Evolutionary conservation across 2,888 invertebrate species (phyloP), one percentile per base, ranked within the genome.

Genomic region (Aquatica leii): DNA sequence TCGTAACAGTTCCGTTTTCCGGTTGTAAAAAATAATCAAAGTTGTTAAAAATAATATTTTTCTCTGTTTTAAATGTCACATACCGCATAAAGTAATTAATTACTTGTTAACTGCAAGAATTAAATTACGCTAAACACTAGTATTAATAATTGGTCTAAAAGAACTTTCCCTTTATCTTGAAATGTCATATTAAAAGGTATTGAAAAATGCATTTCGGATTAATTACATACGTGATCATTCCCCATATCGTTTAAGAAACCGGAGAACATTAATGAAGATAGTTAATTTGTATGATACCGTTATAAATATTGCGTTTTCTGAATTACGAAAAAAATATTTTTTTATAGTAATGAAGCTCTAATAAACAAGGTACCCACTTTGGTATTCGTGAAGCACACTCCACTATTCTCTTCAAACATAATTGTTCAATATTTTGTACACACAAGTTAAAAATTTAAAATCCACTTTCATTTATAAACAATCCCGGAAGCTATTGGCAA

Each of bases 401-500:
- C n/a, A n/a, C n/a, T n/a, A n/a, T n/a, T n/a, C n/a, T n/a, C n/a
- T n/a, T n/a, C n/a, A n/a, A n/a, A n/a, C n/a, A n/a, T n/a, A n/a
- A n/a, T n/a, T n/a, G n/a, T n/a, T n/a, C n/a, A n/a, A n/a, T n/a
- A n/a, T n/a, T n/a, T n/a, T n/a, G n/a, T n/a, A n/a, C n/a, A n/a
- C n/a, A n/a, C n/a, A n/a, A n/a, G n/a, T n/a, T n/a, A 24, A 24
- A 24, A 24, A 2, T 24, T 24, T 24, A 24, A 24, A 24, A 24
- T 24, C 24, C 24, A 59, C 59, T 59, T 59, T 59, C 59, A 35
- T 59, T 59, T 41, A 48, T 17, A 41, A 24, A 15, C 12, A 52
- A 43, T 31, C 21, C 17, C 48, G 46, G 37, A 53, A 51, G 37
- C 15, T 15, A 34, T 48, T 21, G 37, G 34, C 49, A 53, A 60